phyloP scores from a whole-genome alignment of 2,113 vertebrate species.

The Galeopterus variegatus region DNA sequence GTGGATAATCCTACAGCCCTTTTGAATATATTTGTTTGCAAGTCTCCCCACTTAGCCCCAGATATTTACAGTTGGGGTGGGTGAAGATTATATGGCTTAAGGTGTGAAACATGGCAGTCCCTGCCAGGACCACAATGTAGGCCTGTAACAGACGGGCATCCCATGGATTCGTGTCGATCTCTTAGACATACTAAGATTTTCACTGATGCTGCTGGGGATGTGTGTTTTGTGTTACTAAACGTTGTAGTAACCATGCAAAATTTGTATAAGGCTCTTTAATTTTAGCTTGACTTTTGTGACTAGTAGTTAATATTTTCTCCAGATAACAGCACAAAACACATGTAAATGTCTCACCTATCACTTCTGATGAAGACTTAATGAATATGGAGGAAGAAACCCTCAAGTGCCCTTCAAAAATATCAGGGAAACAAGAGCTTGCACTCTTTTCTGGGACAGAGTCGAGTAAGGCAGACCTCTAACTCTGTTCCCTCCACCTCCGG shows the following conservation, averaged over 20 bases:
- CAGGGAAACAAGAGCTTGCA: conserved; percentile 10
- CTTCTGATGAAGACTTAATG: neutral
- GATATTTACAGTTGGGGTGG: neutral
- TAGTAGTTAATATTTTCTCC: conserved; percentile 18
- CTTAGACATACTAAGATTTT: neutral
- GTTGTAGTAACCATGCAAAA: neutral
- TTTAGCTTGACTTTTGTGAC: conserved; percentile 38
- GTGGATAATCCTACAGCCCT: conserved; percentile 3
- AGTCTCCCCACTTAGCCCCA: neutral
- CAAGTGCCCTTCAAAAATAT: neutral
- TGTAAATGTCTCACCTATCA: neutral
- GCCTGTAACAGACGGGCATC: neutral
- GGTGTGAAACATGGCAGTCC: neutral
- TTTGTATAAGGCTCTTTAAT: neutral
- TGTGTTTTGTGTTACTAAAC: conserved; percentile 9
- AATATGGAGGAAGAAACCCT: neutral
- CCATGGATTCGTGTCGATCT: neutral
- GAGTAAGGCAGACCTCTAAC: neutral
- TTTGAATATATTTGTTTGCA: conserved; percentile 44
- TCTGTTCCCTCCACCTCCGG: neutral
- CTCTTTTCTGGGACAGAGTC: neutral
- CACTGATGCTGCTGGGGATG: neutral
- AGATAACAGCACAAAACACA: neutral
- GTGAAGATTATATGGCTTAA: conserved; percentile 1
- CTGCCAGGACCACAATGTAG: neutral